Evolutionary conservation across 2,888 invertebrate species (phyloP), one percentile per base, ranked within the genome.

Genomic region (Pristionchus fissidentatus): DNA sequence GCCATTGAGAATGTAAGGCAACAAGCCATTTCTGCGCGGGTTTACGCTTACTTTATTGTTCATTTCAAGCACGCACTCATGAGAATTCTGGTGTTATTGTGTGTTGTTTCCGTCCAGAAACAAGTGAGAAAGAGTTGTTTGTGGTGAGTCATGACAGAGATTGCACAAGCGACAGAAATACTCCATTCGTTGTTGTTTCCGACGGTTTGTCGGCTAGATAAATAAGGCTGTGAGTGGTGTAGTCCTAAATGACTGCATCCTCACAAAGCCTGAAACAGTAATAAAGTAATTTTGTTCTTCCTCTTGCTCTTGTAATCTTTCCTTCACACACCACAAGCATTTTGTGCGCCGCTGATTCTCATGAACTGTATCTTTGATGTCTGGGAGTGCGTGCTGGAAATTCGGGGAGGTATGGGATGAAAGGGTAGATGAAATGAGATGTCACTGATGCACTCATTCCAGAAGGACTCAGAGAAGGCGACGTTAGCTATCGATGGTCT

Each of bases 1-100:
- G 90, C 90, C 73, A 86, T 89, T 83, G 89, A 91, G 85, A 90
- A 91, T 88, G 91, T 91, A 91, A 91, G 91, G 79, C 84, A 78
- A 55, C 38, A 52, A 55, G 77, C 46, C 49, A n/a, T 52, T n/a
- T 66, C 66, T 15, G 78, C 78, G 55, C 55, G 52, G 32, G 52
- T 78, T 49, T 49, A 46, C n/a, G 19, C 78, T 52, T 55, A 13
- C 55, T 29, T 78, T 55, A 29, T 66, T 32, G 35, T 32, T 19
- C 19, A 22, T 52, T 77, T 38, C 38, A n/a, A 78, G 35, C 55
- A 78, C 78, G 78, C 78, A 78, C 78, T 78, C 78, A 35, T n/a
- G n/a, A 38, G 49, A 35, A n/a, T 73, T 32, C 43, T 66, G 43
- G 41, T 41, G 32, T 75, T 43, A 46, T 46, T 46, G 26, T 29